phyloP scores from a whole-genome alignment of 2,113 vertebrate species.

The Apteryx owenii region DNA sequence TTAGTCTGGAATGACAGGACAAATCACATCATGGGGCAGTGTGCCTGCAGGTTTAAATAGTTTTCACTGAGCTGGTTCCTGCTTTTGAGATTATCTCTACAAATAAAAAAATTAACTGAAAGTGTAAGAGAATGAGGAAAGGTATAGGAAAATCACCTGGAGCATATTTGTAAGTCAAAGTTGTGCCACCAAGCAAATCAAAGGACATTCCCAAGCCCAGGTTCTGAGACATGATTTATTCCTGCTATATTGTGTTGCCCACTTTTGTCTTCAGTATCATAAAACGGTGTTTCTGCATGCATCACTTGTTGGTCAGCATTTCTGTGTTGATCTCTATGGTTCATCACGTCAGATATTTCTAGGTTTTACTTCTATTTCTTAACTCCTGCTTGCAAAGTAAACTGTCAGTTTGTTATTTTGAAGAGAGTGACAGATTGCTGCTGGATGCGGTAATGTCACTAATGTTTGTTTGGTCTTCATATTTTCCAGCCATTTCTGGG shows the following conservation, averaged over 20 bases:
- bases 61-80: rapidly evolving
- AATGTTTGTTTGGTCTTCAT: not conserved
- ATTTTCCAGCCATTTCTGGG: not conserved
- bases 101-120: not conserved
- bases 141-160: not conserved
- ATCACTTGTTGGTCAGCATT: not conserved
- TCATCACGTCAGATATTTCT: not conserved
- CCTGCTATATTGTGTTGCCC: not conserved
- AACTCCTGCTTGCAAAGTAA: not conserved
- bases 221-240: not conserved
- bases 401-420: not conserved
- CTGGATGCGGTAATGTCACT: not conserved
- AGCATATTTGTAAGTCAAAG: not conserved
- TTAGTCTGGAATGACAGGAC: not conserved
- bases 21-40: not conserved
- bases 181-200: not conserved
- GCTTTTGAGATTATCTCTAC: not conserved
- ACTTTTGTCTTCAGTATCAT: not conserved
- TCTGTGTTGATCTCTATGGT: not conserved
- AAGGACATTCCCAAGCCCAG: not conserved
- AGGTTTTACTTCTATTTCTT: not conserved
- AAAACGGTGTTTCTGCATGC: not conserved
- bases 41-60: not conserved
- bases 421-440: not conserved
- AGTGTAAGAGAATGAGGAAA: not conserved